These are phyloP conservation scores for Luidia sarsii DNA, from an alignment of 53 echinoderm and acorn worm species.

Conservation along the genomic window DNA sequence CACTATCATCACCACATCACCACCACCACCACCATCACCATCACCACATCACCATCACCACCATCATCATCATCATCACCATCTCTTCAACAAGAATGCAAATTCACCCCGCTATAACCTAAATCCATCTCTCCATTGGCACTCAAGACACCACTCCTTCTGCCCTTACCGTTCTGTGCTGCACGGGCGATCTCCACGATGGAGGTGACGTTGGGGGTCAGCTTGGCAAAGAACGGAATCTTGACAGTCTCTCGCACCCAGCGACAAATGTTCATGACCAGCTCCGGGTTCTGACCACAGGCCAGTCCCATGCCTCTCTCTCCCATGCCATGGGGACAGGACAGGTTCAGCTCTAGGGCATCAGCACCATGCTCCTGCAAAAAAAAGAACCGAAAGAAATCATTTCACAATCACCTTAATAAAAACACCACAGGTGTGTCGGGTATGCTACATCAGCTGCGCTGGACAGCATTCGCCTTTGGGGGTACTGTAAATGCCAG, in stretches of 20 bases:
- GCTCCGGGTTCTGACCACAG: constrained; percentile 96
- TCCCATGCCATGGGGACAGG: constrained; percentile 99
- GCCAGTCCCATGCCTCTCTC: constrained; percentile 98
- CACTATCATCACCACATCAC: no score
- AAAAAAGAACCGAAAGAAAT: not conserved
- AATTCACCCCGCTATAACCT: no score
- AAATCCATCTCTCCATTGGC: no score
- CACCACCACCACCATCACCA: no score
- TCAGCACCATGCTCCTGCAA: constrained; percentile 86
- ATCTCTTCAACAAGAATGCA: no score
- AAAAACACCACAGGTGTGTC: no score
- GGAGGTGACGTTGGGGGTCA: constrained; percentile 96
- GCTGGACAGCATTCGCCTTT: no score
- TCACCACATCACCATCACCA: no score
- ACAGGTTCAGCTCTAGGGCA: constrained; percentile 94
- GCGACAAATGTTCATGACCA: constrained; percentile 92
- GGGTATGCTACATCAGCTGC: no score
- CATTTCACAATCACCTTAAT: not conserved
- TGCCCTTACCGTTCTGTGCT: constrained; percentile 94
- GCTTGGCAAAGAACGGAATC: constrained; percentile 98
- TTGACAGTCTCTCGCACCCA: constrained; percentile 93
- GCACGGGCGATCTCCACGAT: constrained; percentile 88
- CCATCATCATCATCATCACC: no score
- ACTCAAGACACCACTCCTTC: no score
- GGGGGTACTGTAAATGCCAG: no score